phyloP scores from a whole-genome alignment of 2,888 invertebrate genomes.

The Catocala fraxini region DNA sequence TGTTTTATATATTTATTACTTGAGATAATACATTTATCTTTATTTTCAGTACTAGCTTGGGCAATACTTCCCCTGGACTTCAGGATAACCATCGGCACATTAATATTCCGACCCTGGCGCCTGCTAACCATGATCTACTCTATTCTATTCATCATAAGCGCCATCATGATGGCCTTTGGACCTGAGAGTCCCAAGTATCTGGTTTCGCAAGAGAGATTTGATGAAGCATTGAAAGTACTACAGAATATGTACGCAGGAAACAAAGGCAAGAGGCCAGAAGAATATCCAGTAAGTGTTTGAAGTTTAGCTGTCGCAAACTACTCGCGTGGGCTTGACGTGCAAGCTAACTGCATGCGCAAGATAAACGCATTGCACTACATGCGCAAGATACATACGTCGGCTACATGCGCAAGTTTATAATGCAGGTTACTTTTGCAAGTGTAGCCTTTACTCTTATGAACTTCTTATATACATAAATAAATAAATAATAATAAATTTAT shows the following conservation, averaged over 20 bases:
- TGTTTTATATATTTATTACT: too few species aligned
- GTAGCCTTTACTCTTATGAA: too few species aligned
- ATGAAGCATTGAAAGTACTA: conserved; percentile 89
- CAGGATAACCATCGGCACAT: conserved; percentile 74
- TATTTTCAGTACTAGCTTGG: conserved; percentile 90
- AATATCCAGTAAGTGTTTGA: conserved; percentile 80
- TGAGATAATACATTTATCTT: too few species aligned
- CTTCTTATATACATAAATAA: too few species aligned
- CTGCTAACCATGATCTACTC: conserved; percentile 89
- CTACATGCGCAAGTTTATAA: too few species aligned
- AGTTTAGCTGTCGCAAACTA: too few species aligned
- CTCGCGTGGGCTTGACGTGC: too few species aligned
- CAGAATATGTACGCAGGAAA: conserved; percentile 87
- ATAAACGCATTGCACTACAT: too few species aligned
- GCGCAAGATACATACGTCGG: too few species aligned
- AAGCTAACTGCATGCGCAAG: too few species aligned
- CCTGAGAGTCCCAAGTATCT: conserved; percentile 95
- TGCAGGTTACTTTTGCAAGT: too few species aligned
- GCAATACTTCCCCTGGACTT: conserved; percentile 89
- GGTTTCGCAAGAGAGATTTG: conserved; percentile 88
- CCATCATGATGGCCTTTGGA: conserved; percentile 83
- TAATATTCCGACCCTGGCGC: conserved; percentile 91
- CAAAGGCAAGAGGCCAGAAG: conserved; percentile 69
- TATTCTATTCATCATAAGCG: conserved; percentile 86
- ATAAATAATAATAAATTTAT: too few species aligned